Base-by-base conservation (phyloP, 2,113 vertebrate genomes). In the Noturus placidus region DNA sequence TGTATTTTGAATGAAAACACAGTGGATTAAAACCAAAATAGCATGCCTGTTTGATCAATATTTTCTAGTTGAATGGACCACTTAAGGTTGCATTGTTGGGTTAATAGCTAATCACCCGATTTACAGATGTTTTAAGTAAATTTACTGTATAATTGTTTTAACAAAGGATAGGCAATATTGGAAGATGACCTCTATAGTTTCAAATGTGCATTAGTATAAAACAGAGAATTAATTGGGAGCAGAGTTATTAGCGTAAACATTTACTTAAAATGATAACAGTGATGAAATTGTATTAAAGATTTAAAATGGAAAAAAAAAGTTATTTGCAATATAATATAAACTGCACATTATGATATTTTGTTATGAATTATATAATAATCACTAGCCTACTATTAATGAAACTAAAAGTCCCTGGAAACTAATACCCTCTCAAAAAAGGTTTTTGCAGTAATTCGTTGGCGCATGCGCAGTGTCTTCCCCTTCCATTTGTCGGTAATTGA, bases 381-480 rank as follows among this genome's bases (percentile, higher is more conserved):
- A 38, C 42, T 46, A 46, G 6, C 42, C 19, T 20, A 22, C 9
- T 46, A 46, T 46, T n/a, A 27, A 77, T 77, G 50, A 15, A 27
- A 79, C 8, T 54, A 22, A 30, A 52, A 78, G n/a, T 56, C n/a
- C 27, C 22, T 59, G 19, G 25, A 78, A 30, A 35, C 14, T 20
- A 33, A 57, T 57, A 22, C 1, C 15, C 76, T 33, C 1, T 7
- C 1, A 80, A 57, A 57, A n/a, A 56, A 56, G 4, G 17, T 17
- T 33, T 54, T 30, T 76, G 22, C 9, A 5, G 3, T 19, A 30
- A 9, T 9, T 15, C 8, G 27, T 3, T 76, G 35, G 50, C 83
- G 83, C 83, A 38, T 84, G 83, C 83, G 83, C 83, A 54, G 15
- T 70, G 9, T 35, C 17, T 57, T 52, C 52, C 20, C 35, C 25